Evolutionary conservation across 2,888 invertebrate species (phyloP).

Genomic region (Pardosa pseudoannulata): DNA sequence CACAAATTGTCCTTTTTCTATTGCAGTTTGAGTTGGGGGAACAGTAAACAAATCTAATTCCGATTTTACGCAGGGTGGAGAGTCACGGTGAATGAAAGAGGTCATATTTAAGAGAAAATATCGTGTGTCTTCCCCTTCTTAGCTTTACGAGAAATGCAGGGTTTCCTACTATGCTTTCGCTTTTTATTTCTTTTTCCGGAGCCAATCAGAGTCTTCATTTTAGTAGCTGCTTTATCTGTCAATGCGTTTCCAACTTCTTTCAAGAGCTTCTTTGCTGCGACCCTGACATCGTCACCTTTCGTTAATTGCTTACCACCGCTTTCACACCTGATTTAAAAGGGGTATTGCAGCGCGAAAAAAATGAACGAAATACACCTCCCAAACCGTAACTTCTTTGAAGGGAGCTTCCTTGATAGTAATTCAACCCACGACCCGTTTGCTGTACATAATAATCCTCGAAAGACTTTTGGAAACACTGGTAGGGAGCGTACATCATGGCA

Average conservation of each 20-base stretch:
- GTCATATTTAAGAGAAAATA: slow-evolving; percentile 1
- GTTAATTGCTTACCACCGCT: slow-evolving; percentile 38
- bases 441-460: slow-evolving; percentile 23
- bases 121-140: neutral
- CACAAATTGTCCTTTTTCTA: slow-evolving; percentile 35
- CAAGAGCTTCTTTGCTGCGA: neutral
- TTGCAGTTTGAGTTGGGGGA: slow-evolving; percentile 13
- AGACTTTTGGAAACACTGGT: slow-evolving; percentile 18
- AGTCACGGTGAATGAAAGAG: slow-evolving; percentile 16
- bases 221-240: neutral
- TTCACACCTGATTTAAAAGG: slow-evolving; percentile 20
- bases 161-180: neutral
- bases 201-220: neutral
- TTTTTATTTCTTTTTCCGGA: neutral
- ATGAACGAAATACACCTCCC: slow-evolving; percentile 25
- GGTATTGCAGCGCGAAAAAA: slow-evolving; percentile 22
- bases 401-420: slow-evolving; percentile 20
- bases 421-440: slow-evolving; percentile 22
- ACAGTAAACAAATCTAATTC: slow-evolving; percentile 27
- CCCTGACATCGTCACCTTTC: slow-evolving; percentile 15
- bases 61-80: slow-evolving; percentile 1
- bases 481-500: slow-evolving; percentile 24
- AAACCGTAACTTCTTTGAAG: slow-evolving; percentile 32
- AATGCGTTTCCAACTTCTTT: neutral
- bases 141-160: neutral